These are phyloP conservation scores for Melipona bicolor DNA, from an alignment of 2,888 invertebrate genomes.

Conservation along the genomic window DNA sequence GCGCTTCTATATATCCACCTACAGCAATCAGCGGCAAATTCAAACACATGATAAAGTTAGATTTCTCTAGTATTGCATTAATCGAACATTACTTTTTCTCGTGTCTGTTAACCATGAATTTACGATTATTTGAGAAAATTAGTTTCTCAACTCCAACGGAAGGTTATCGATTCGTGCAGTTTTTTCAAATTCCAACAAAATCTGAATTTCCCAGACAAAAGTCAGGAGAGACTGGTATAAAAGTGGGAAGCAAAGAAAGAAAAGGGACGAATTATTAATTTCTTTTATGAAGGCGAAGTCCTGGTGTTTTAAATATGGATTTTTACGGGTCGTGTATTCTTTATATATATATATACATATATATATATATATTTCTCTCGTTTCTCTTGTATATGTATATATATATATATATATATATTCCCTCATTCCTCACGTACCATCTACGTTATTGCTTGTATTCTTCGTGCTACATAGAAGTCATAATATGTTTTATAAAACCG, in stretches of 20 bases:
- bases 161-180: not conserved
- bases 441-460: constrained; percentile 20
- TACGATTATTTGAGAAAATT: not conserved
- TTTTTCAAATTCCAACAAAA: constrained; percentile 19
- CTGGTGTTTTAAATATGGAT: constrained; percentile 54
- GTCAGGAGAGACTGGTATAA: not conserved
- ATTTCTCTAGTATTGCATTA: constrained; percentile 26
- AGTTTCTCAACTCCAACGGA: not conserved
- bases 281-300: constrained; percentile 32
- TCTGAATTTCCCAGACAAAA: constrained; percentile 18
- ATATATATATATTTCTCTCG: not conserved
- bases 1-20: constrained; percentile 66
- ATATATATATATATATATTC: not conserved
- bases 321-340: constrained; percentile 42
- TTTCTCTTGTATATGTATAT: constrained; percentile 5
- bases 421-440: constrained; percentile 9
- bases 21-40: constrained; percentile 79
- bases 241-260: constrained; percentile 15
- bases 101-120: not conserved
- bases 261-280: constrained; percentile 55
- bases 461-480: not conserved
- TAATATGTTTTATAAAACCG: constrained; percentile 33
- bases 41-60: constrained; percentile 68
- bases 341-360: constrained; percentile 13
- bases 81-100: constrained; percentile 31